Base-by-base conservation (phyloP, 1,140 invertebrate genomes). In the Linepithema humile region DNA sequence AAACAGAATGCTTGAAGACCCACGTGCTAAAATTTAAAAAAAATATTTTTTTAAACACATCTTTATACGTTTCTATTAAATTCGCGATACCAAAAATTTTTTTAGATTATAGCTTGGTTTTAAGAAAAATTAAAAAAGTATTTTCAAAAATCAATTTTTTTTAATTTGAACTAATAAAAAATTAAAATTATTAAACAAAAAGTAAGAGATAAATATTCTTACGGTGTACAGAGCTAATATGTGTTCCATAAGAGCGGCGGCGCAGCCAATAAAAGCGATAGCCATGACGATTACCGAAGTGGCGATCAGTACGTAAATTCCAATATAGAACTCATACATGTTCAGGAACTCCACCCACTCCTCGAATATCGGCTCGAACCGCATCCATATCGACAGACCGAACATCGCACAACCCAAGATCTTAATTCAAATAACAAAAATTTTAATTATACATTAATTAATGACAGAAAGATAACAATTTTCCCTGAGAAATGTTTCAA, bases 281-380 rank as follows among this genome's bases (percentile, higher is more conserved):
- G 96, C 93, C 95, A 98, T 96, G 62, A 98, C 95, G 43, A 97
- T 90, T 23, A 97, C 93, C 0, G 97, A 96, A 1, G 95, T 95
- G 38, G 96, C 94, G 32, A 98, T 96, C 48, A 98, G 94, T 48
- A 98, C 95, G 88, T 98, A 98, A 74, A 97, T 95, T 6, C 97
- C 97, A 59, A 96, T 97, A 94, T 98, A 98, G 92, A 97, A 97
- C 59, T 96, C 94, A 69, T 96, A 93, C 50, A 98, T 96, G 59
- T 97, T 95, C 26, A 98, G 92, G 77, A 97, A 96, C 4, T 95
- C 94, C 35, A 98, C 95, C 96, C 97, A 98, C 84, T 98, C 96
- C 89, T 97, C 96, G 87, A 98, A 96, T 1, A 96, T 96, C 3
- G 96, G 96, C 85, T 98, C 97, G 23, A 97, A 95, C 69, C 97